Evolutionary conservation across 2,797 vertebrate genomes (phyloP), one percentile per base, ranked within the genome.

Genomic region (Smutsia gigantea): DNA sequence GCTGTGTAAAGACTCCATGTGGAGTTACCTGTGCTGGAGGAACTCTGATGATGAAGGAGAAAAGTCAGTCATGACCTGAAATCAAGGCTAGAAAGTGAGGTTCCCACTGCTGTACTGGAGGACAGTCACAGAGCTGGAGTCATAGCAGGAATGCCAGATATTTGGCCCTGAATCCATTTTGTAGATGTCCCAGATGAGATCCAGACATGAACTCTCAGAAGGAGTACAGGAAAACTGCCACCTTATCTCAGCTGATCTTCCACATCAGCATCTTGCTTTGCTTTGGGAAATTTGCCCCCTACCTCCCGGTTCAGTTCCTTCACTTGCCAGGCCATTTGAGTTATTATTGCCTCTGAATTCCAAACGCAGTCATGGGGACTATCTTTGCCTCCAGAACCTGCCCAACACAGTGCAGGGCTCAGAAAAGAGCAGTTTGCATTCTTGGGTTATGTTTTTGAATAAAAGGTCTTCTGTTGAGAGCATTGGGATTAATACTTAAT

Each of bases 171-270:
- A 42, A 10, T 92, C 83, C 85, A 57, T 66, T 37, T 94, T 83
- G 69, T 95, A 39, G 51, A 95, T 69, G 51, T 93, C 86, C 59
- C 78, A 96, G 94, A 85, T 19, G 0, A 87, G 72, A 90, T 63
- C 77, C 68, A 96, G 92, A 92, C 69, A 46, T 55, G 71, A 87
- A 95, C 63, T 89, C 64, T 29, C 3, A 59, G 93, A 79, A 77
- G 21, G n/a, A 74, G 34, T 39, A 31, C 49, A 57, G 90, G 83
- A 84, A 64, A 86, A 74, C 64, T 23, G 31, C 42, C 10, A 15
- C 31, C 14, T 87, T 27, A 2, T 93, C 55, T 72, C 53, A 34
- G n/a, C 53, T 75, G n/a, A 68, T 75, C 11, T 7, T 66, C 34
- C 2, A 34, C 1, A 1, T 72, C 71, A 39, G 6, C 72, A 39